These are phyloP conservation scores for Trissolcus brochymenae DNA, from an alignment of 2,888 invertebrate species.

Conservation along the genomic window DNA sequence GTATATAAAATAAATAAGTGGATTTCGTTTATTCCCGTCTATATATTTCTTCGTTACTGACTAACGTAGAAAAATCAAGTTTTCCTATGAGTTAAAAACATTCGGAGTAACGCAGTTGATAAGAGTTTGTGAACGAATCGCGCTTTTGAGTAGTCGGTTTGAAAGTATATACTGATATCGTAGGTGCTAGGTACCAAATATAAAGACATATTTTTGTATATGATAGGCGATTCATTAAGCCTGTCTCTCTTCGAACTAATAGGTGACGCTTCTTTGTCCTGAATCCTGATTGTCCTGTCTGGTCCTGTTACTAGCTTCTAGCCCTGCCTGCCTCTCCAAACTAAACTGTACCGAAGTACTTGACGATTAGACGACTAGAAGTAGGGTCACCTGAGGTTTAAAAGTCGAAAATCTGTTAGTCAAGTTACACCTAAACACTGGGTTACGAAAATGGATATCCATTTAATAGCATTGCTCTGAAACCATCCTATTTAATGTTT, in stretches of 20 bases:
- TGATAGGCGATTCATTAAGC: slow-evolving; percentile 60
- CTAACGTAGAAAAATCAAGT: no score
- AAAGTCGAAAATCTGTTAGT: slow-evolving; percentile 75
- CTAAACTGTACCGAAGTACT: slow-evolving; percentile 75
- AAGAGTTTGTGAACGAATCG: slow-evolving; percentile 6
- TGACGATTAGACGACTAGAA: slow-evolving; percentile 76
- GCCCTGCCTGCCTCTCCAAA: slow-evolving; percentile 75
- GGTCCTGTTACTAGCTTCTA: slow-evolving; percentile 72
- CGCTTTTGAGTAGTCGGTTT: slow-evolving; percentile 53
- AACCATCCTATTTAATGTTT: slow-evolving; percentile 36
- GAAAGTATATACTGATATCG: slow-evolving; percentile 63
- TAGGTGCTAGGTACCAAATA: slow-evolving; percentile 62
- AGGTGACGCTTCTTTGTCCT: slow-evolving; percentile 71
- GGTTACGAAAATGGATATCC: slow-evolving; percentile 49
- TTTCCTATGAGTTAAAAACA: no score
- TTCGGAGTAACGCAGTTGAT: no score
- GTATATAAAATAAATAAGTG: slow-evolving; percentile 40
- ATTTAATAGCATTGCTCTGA: slow-evolving; percentile 54
- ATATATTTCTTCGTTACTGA: slow-evolving; percentile 2
- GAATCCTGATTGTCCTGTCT: slow-evolving; percentile 73
- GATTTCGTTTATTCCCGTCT: slow-evolving; percentile 1
- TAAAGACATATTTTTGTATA: slow-evolving; percentile 38
- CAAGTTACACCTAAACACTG: slow-evolving; percentile 64
- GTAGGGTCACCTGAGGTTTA: slow-evolving; percentile 76
- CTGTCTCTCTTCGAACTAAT: slow-evolving; percentile 68